These are phyloP conservation scores for Podarcis muralis DNA, from an alignment of 2,113 vertebrate species.

Conservation along the genomic window DNA sequence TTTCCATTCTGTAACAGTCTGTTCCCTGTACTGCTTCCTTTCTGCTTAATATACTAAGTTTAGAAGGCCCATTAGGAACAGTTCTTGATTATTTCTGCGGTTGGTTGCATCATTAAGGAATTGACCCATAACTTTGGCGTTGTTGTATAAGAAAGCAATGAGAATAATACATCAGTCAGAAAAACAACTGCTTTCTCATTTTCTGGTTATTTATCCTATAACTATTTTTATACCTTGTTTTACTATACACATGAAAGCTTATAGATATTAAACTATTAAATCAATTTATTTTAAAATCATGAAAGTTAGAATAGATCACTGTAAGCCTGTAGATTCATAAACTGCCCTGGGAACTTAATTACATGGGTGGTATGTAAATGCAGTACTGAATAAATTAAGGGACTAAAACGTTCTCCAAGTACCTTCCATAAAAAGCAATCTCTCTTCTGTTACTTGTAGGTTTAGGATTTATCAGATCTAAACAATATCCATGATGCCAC, in stretches of 20 bases:
- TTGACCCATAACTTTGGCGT: background rate
- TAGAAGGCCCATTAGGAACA: background rate
- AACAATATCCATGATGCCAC: background rate
- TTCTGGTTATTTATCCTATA: background rate
- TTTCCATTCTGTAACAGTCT: background rate
- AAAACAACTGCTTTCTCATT: background rate
- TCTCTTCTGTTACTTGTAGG: no score
- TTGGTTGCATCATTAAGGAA: background rate
- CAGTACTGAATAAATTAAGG: no score
- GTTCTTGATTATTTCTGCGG: background rate
- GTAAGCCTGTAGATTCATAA: background rate
- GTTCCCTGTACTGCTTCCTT: background rate
- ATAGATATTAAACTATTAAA: background rate
- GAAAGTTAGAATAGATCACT: background rate
- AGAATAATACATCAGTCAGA: background rate
- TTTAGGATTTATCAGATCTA: background rate
- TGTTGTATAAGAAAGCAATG: background rate
- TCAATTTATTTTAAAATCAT: background rate
- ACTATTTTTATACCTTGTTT: background rate
- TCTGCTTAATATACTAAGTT: background rate
- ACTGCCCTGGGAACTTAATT: no score
- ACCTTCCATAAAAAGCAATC: background rate
- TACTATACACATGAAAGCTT: background rate
- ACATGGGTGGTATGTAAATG: no score
- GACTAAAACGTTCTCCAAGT: background rate